Evolutionary conservation across 2,113 vertebrate genomes (phyloP).

Genomic region (Romanogobio albipinnatus): DNA sequence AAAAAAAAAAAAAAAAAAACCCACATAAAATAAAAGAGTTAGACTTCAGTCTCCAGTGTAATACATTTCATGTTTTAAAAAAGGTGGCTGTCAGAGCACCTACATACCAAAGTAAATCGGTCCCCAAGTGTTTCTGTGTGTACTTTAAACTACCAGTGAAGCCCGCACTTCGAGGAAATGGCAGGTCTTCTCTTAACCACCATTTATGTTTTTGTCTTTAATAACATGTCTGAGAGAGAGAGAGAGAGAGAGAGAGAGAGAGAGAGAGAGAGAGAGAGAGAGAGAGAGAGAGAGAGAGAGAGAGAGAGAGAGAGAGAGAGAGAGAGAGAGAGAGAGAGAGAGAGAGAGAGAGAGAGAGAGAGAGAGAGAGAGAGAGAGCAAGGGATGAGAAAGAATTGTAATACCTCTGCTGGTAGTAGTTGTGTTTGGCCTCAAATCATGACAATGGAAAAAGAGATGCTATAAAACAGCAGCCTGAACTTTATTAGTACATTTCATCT

Average conservation of each 20-base stretch:
- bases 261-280: background rate
- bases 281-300: background rate
- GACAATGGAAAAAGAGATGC: slow-evolving; percentile 1
- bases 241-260: background rate
- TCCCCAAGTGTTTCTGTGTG: slow-evolving; percentile 4
- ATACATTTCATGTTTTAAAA: background rate
- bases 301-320: background rate
- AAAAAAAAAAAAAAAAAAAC: too few relatives aligned
- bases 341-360: background rate
- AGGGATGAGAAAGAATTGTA: background rate
- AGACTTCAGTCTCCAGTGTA: background rate
- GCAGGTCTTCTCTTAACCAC: background rate
- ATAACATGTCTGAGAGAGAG: slow-evolving; percentile 3
- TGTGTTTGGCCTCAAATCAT: slow-evolving; percentile 30
- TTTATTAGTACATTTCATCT: slow-evolving; percentile 34
- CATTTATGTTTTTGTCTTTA: slow-evolving; percentile 40
- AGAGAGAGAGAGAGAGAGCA: background rate
- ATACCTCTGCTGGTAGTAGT: slow-evolving; percentile 3
- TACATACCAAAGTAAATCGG: slow-evolving; percentile 32
- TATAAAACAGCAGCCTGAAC: slow-evolving; percentile 16
- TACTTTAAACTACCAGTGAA: slow-evolving; percentile 21
- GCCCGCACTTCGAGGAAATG: background rate
- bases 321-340: background rate
- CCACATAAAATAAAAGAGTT: background rate
- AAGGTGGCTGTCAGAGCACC: slow-evolving; percentile 11